Percentiles rank a stretch among this genome's conserved stretches.
Conservation (phyloP, 1,140 invertebrate genomes). For the Stenopsyche tienmushanensis region DNA sequence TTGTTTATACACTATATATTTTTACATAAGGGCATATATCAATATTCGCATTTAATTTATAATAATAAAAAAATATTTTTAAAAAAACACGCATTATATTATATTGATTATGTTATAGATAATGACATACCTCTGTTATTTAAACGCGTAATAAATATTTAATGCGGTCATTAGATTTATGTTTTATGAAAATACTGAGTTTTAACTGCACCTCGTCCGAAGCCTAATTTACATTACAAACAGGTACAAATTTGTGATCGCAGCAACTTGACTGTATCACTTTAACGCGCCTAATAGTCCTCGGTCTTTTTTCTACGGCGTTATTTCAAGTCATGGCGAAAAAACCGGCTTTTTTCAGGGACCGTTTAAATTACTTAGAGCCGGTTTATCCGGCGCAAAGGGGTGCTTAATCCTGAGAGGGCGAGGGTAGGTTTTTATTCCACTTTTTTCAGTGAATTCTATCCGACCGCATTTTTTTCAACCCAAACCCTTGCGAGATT, state of each 20-base stretch:
- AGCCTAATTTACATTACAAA: slow-evolving; percentile 31
- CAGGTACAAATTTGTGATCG: slow-evolving; percentile 30
- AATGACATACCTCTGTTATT: too few relatives aligned
- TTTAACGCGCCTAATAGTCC: slow-evolving; percentile 28
- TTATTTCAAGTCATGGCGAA: slow-evolving; percentile 13
- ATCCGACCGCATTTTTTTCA: slow-evolving; percentile 7
- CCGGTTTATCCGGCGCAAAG: slow-evolving; percentile 18
- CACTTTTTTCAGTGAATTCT: slow-evolving; percentile 3
- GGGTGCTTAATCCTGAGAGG: slow-evolving; percentile 22
- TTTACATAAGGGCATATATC: too few relatives aligned
- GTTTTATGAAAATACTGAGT: background rate
- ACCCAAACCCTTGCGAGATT: background rate
- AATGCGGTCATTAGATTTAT: too few relatives aligned
- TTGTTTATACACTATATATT: too few relatives aligned
- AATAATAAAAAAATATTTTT: too few relatives aligned
- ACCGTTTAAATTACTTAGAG: slow-evolving; percentile 31
- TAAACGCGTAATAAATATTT: too few relatives aligned
- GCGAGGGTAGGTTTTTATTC: slow-evolving; percentile 9
- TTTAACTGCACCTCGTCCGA: slow-evolving; percentile 20
- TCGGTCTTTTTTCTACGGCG: background rate
- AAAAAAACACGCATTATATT: too few relatives aligned
- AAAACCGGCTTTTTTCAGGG: slow-evolving; percentile 24
- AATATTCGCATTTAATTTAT: too few relatives aligned
- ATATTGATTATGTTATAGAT: too few relatives aligned
- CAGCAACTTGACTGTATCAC: slow-evolving; percentile 24